A percentile compares a stretch with the other conserved stretches of the same genome.
These are phyloP conservation scores for Drosophila tristis DNA, from an alignment of 1,140 invertebrate species.

Conservation along the genomic window DNA sequence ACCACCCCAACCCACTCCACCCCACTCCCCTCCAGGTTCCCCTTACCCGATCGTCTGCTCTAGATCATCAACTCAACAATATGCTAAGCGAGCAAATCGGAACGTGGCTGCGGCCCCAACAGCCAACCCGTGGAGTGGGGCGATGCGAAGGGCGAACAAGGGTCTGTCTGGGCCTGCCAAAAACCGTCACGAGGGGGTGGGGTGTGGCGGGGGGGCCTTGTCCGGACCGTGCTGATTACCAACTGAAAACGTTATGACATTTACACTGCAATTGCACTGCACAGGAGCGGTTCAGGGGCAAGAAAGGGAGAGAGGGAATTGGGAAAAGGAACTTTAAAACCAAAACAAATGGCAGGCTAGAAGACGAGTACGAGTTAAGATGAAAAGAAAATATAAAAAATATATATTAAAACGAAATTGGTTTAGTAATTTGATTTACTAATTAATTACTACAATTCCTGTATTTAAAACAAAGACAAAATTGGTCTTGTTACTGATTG, in stretches of 20 bases:
- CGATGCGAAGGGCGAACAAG: slow-evolving; percentile 6
- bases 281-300: slow-evolving; percentile 43
- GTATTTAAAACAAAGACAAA: no score
- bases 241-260: slow-evolving; percentile 75
- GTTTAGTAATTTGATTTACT: no score
- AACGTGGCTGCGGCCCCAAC: slow-evolving; percentile 22
- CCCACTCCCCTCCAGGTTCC: no score
- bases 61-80: slow-evolving; percentile 78
- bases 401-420: no score
- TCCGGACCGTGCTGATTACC: slow-evolving; percentile 56
- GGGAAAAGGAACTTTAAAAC: no score
- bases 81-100: slow-evolving; percentile 66
- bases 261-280: slow-evolving; percentile 59
- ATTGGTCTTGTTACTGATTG: no score
- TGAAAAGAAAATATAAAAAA: background rate
- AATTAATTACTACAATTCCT: no score
- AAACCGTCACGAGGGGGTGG: background rate
- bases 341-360: background rate
- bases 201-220: background rate
- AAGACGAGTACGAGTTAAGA: background rate
- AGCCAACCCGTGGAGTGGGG: background rate
- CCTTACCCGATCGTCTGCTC: slow-evolving; percentile 48
- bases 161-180: slow-evolving; percentile 20
- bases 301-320: no score
- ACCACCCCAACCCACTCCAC: background rate